These are phyloP conservation scores for Lasioglossum villosulum DNA, from an alignment of 2,888 invertebrate genomes.

Conservation along the genomic window DNA sequence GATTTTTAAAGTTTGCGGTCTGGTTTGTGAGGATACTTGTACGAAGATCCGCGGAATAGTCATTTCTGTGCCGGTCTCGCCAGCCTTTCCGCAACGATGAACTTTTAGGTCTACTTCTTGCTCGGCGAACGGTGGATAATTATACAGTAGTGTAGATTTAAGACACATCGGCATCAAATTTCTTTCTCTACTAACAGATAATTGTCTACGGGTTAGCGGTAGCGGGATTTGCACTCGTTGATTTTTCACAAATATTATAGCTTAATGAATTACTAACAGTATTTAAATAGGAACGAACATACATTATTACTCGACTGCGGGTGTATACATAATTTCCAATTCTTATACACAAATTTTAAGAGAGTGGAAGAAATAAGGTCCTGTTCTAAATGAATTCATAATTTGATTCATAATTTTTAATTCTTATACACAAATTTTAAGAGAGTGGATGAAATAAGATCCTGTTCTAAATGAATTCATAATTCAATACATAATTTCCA, in stretches of 20 bases:
- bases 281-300: no score
- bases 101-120: slow-evolving; percentile 21
- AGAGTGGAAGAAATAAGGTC: no score
- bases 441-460: no score
- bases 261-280: no score
- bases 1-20: background rate
- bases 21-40: background rate
- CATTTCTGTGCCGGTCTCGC: slow-evolving; percentile 17
- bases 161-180: background rate
- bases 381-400: no score
- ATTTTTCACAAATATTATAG: background rate
- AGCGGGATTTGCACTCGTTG: background rate
- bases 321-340: no score
- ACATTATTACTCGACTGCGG: no score
- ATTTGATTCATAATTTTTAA: no score
- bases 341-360: no score
- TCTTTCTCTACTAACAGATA: background rate
- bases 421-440: no score
- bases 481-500: no score
- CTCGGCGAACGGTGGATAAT: background rate
- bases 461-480: no score
- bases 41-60: slow-evolving; percentile 5
- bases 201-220: background rate
- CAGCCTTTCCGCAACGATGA: background rate
- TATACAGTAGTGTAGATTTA: background rate